These are phyloP conservation scores for Euclidia mi DNA, from an alignment of 2,888 invertebrate genomes.

Conservation along the genomic window DNA sequence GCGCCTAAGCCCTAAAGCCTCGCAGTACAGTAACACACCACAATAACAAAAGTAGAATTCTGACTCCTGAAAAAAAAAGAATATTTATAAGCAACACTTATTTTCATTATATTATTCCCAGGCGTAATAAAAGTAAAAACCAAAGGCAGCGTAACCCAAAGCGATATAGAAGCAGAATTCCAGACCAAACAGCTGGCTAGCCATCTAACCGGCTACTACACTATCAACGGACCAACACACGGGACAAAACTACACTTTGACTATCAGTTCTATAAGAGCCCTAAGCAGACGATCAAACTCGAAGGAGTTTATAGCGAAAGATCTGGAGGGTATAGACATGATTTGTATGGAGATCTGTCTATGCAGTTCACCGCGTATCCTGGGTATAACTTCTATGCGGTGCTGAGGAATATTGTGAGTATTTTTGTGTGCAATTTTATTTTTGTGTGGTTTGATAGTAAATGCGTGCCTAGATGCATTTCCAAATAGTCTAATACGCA, in stretches of 20 bases:
- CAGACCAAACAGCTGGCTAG: slow-evolving; percentile 94
- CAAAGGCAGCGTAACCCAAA: slow-evolving; percentile 92
- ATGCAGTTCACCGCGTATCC: slow-evolving; percentile 94
- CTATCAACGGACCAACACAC: slow-evolving; percentile 85
- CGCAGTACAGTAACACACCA: too few relatives aligned
- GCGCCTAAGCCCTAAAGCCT: too few relatives aligned
- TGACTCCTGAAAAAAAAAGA: too few relatives aligned
- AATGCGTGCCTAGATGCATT: too few relatives aligned
- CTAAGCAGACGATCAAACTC: slow-evolving; percentile 88
- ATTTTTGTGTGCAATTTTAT: slow-evolving; percentile 1
- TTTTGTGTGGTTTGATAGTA: too few relatives aligned
- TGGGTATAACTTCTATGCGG: slow-evolving; percentile 92
- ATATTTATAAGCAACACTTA: too few relatives aligned
- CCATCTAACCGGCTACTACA: slow-evolving; percentile 93
- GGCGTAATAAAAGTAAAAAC: slow-evolving; percentile 79
- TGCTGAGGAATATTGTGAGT: slow-evolving; percentile 91
- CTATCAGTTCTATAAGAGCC: slow-evolving; percentile 91
- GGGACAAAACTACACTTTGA: slow-evolving; percentile 91
- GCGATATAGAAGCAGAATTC: slow-evolving; percentile 93
- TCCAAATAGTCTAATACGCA: too few relatives aligned
- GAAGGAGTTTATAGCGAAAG: slow-evolving; percentile 88
- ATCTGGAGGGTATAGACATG: slow-evolving; percentile 88
- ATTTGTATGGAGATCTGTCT: slow-evolving; percentile 91
- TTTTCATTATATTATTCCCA: slow-evolving; percentile 39
- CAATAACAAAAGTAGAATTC: too few relatives aligned